phyloP scores from a whole-genome alignment of 2,888 invertebrate genomes.

The Xanthia togata region DNA sequence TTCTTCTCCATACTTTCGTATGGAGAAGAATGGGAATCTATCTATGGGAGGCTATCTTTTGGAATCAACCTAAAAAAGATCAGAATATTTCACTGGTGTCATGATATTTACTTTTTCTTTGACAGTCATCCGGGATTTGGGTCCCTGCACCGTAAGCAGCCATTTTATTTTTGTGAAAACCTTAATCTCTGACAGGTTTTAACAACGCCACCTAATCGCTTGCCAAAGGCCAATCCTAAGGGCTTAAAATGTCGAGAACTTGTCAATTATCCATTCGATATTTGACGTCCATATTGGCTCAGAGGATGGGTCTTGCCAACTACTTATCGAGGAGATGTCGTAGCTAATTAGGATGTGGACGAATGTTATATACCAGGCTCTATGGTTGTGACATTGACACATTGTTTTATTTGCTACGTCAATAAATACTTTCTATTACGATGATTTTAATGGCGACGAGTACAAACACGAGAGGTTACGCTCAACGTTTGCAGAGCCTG shows the following conservation, averaged over 20 bases:
- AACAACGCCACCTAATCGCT: slow-evolving; percentile 17
- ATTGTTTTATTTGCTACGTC: no score
- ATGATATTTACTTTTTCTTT: slow-evolving; percentile 7
- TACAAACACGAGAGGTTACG: slow-evolving; percentile 53
- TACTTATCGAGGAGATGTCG: no score
- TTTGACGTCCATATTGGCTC: slow-evolving; percentile 46
- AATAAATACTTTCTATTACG: no score
- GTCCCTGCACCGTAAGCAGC: background rate
- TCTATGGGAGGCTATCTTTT: no score
- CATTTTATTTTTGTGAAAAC: slow-evolving; percentile 35
- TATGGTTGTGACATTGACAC: no score
- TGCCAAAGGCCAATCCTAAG: slow-evolving; percentile 16
- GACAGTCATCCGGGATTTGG: slow-evolving; percentile 35
- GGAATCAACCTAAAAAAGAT: background rate
- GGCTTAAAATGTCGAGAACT: slow-evolving; percentile 27
- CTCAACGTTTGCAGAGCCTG: slow-evolving; percentile 59
- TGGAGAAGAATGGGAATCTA: no score
- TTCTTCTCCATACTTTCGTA: no score
- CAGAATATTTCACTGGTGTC: background rate
- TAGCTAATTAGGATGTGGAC: no score
- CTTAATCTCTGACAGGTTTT: slow-evolving; percentile 20
- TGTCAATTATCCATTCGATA: slow-evolving; percentile 47
- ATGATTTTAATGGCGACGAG: no score
- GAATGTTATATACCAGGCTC: no score
- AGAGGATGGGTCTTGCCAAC: slow-evolving; percentile 46